These are phyloP conservation scores for Tachina grossa DNA, from an alignment of 2,888 invertebrate genomes.

Conservation along the genomic window DNA sequence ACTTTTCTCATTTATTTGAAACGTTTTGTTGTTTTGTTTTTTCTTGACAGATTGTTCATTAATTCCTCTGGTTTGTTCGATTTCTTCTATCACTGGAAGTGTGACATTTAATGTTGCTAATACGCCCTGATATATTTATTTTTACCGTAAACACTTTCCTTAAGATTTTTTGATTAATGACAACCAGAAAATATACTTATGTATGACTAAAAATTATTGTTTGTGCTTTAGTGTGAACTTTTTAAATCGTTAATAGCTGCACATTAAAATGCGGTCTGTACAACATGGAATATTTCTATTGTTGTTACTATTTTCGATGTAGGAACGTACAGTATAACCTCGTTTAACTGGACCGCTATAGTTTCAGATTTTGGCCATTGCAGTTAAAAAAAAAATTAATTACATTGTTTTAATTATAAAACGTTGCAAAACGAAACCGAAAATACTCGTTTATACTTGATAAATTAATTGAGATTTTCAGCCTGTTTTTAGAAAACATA, in stretches of 20 bases:
- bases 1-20: not conserved
- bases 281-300: not conserved
- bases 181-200: not conserved
- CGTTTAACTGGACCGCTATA: too few species aligned
- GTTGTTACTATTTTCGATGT: not conserved
- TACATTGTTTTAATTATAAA: too few species aligned
- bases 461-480: too few species aligned
- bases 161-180: slow-evolving; percentile 44
- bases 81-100: slow-evolving; percentile 6
- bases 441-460: too few species aligned
- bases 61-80: not conserved
- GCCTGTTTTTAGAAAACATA: too few species aligned
- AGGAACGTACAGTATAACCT: too few species aligned
- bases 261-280: slow-evolving; percentile 34
- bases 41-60: not conserved
- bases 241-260: slow-evolving; percentile 39
- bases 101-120: slow-evolving; percentile 19
- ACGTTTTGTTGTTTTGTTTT: not conserved
- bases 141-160: slow-evolving; percentile 5
- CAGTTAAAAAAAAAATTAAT: too few species aligned
- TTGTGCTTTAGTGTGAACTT: not conserved
- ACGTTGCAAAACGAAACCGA: too few species aligned
- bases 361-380: too few species aligned
- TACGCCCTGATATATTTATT: not conserved
- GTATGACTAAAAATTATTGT: not conserved